A percentile compares a stretch with the other conserved stretches of the same genome.
Conservation (phyloP, 2,888 invertebrate species). For the Catocala sponsa region DNA sequence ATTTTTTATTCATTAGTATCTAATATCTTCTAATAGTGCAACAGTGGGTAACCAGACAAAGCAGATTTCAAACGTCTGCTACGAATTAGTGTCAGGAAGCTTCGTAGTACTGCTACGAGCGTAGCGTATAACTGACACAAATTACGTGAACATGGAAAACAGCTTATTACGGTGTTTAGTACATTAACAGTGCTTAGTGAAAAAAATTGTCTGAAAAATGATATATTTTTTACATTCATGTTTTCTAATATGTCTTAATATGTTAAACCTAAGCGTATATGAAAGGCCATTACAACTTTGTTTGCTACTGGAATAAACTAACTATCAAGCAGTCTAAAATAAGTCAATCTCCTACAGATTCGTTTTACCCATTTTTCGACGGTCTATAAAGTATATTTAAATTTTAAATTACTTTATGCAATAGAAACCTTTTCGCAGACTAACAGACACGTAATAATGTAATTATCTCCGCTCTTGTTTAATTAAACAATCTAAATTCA, state of each 20-base stretch:
- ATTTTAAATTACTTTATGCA: conserved; percentile 32
- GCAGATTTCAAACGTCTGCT: conserved; percentile 36
- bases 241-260: too few relatives aligned
- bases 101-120: conserved; percentile 37
- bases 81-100: conserved; percentile 46
- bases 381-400: conserved; percentile 9
- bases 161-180: neutral
- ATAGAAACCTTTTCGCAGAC: conserved; percentile 36
- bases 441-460: conserved; percentile 50
- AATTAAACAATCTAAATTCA: conserved; percentile 61
- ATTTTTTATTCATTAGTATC: too few relatives aligned
- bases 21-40: conserved; percentile 6
- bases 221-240: too few relatives aligned
- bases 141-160: conserved; percentile 12
- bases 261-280: too few relatives aligned
- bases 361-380: too few relatives aligned
- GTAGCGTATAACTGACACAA: conserved; percentile 22
- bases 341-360: too few relatives aligned
- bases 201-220: too few relatives aligned
- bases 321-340: too few relatives aligned
- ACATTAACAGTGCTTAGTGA: too few relatives aligned
- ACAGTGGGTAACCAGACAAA: conserved; percentile 42
- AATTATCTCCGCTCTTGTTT: conserved; percentile 58
- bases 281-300: too few relatives aligned
- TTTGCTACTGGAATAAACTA: too few relatives aligned